Conservation (phyloP, 2,888 invertebrate species). For the Lingula anatina region DNA sequence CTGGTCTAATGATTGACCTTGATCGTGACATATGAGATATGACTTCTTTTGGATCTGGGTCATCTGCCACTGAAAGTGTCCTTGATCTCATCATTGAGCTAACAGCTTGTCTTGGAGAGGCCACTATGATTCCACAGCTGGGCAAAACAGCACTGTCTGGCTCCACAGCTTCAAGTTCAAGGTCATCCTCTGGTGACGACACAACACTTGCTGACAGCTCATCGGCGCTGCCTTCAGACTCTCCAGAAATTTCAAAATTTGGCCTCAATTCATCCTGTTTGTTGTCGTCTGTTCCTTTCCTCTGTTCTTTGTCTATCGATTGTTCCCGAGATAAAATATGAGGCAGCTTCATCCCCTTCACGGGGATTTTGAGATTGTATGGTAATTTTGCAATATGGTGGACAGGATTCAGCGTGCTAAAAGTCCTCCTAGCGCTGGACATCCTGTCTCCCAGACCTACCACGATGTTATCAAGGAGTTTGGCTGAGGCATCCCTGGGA, state of each 20-base stretch:
- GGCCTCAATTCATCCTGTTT: too few relatives aligned
- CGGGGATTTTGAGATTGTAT: slow-evolving; percentile 2
- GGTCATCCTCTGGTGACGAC: slow-evolving; percentile 58
- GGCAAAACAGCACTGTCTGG: slow-evolving; percentile 21
- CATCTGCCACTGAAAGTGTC: too few relatives aligned
- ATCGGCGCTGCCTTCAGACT: too few relatives aligned
- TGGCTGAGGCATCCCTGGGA: slow-evolving; percentile 31
- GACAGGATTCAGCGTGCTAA: too few relatives aligned
- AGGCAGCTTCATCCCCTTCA: slow-evolving; percentile 5
- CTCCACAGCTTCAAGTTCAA: neutral
- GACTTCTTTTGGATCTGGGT: too few relatives aligned
- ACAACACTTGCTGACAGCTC: slow-evolving; percentile 10
- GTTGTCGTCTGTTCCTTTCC: slow-evolving; percentile 7
- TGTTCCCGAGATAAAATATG: too few relatives aligned
- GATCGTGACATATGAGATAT: too few relatives aligned
- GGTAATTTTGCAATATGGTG: neutral
- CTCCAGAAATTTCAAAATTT: too few relatives aligned
- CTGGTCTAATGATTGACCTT: too few relatives aligned
- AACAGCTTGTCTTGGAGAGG: slow-evolving; percentile 32
- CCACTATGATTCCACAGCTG: slow-evolving; percentile 51
- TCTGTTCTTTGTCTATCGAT: slow-evolving; percentile 2
- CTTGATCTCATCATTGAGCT: slow-evolving; percentile 8
- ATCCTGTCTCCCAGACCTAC: neutral
- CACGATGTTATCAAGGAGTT: slow-evolving; percentile 15
- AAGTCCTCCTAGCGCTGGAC: too few relatives aligned